Evolutionary conservation across 2,888 invertebrate species (phyloP), one percentile per base, ranked within the genome.

Genomic region (Andrena trimmerana): DNA sequence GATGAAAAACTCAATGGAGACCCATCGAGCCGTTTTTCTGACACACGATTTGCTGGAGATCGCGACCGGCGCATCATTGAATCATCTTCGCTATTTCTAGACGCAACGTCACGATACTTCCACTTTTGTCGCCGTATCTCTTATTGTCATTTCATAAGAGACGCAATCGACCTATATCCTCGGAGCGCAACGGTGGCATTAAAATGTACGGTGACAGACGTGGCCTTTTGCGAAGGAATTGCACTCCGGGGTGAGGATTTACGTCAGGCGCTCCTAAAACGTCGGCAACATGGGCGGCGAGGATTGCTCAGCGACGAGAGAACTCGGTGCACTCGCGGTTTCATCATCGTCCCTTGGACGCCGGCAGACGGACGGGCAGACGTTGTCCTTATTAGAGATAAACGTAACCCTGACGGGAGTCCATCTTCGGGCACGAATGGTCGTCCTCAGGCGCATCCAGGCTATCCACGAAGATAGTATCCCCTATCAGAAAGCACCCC

Each of bases 401-500:
- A 36, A 57, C 13, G 31, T 48, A 48, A 16, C 60, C 48, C 60
- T 10, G 67, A 42, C 7, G 29, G 31, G 16, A 48, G 68, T 59
- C 63, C 69, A 69, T 67, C 20, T 66, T 59, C 50, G 54, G 60
- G 16, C 57, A 62, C 16, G 57, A 33, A 29, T 66, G 27, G 13
- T 52, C 54, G 36, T 27, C 29, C 48, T 33, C 36, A 16, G 54
- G 10, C 60, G 71, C 50, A 24, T 57, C 63, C 36, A 27, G 59
- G 27, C 66, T 52, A 76, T 65, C 27, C 59, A 31, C 59, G 57
- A 27, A 48, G 36, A 50, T 68, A 62, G 72, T 82, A 84, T 62
- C 78, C 72, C 59, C 73, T 78, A 80, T 78, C 67, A 31, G 67
- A 54, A 63, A 33, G 42, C 63, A 84, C 83, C 86, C 88, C 88